A percentile compares a stretch with the other conserved stretches of the same genome.
These are phyloP conservation scores for Ectemnius continuus DNA, from an alignment of 2,888 invertebrate species.

Conservation along the genomic window DNA sequence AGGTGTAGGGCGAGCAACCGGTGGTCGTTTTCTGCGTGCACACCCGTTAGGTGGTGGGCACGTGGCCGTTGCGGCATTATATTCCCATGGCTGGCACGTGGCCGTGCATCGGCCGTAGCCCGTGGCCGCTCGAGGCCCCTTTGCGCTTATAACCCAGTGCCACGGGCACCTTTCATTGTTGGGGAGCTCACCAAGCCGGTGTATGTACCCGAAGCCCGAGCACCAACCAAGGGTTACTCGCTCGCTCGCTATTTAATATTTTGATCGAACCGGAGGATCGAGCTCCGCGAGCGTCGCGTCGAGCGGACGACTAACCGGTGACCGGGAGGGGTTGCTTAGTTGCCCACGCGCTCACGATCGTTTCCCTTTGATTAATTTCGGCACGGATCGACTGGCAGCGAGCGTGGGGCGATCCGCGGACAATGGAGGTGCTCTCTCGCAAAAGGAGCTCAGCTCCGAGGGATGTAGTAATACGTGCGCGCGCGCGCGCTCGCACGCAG, in stretches of 20 bases:
- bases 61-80: slow-evolving; percentile 70
- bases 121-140: slow-evolving; percentile 19
- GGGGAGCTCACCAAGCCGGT: slow-evolving; percentile 30
- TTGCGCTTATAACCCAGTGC: slow-evolving; percentile 22
- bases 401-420: slow-evolving; percentile 49
- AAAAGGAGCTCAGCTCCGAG: slow-evolving; percentile 29
- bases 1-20: slow-evolving; percentile 44
- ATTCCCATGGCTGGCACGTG: slow-evolving; percentile 71
- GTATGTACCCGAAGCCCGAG: neutral
- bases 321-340: slow-evolving; percentile 46
- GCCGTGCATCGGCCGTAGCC: slow-evolving; percentile 42
- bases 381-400: slow-evolving; percentile 50
- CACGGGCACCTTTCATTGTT: slow-evolving; percentile 45
- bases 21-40: slow-evolving; percentile 55
- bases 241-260: slow-evolving; percentile 68
- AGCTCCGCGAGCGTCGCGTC: slow-evolving; percentile 11
- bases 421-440: slow-evolving; percentile 46
- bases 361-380: slow-evolving; percentile 68
- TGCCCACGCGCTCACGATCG: slow-evolving; percentile 58
- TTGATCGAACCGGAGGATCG: slow-evolving; percentile 63
- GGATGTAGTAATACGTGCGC: too few species aligned
- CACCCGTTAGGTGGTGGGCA: slow-evolving; percentile 66
- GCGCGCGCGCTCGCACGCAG: neutral
- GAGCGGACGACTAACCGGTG: neutral
- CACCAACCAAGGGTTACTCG: slow-evolving; percentile 42